A percentile compares a stretch with the other conserved stretches of the same genome.
Conservation (phyloP, 2,888 invertebrate genomes). For the Smittia aterrima region DNA sequence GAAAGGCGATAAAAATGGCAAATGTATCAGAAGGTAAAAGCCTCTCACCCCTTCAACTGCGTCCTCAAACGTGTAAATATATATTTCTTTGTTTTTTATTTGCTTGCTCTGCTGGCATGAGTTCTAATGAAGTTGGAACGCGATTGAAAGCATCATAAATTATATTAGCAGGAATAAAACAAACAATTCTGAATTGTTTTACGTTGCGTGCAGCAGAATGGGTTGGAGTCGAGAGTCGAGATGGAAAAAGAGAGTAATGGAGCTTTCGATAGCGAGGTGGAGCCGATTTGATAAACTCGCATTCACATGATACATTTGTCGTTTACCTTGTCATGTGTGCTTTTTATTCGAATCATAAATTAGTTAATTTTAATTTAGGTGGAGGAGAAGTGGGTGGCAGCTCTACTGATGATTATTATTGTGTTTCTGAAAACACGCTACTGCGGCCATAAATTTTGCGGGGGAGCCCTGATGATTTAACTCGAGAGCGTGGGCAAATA, state of each 20-base stretch:
- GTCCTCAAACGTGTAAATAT: not conserved
- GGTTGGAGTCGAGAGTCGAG: not conserved
- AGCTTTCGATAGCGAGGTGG: not conserved
- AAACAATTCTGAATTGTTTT: not conserved
- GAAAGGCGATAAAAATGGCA: conserved; percentile 11
- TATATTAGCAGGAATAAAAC: not conserved
- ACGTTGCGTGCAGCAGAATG: not conserved
- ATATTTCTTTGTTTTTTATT: not conserved
- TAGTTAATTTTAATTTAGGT: conserved; percentile 1
- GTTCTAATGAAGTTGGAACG: conserved; percentile 2
- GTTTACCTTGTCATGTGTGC: not conserved
- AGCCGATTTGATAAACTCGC: conserved; percentile 4
- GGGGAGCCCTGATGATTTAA: not conserved
- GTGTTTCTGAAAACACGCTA: not conserved
- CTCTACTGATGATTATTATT: not conserved
- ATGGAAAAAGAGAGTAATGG: not conserved
- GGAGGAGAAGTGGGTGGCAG: not conserved
- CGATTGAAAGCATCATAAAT: not conserved
- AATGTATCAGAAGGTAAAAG: conserved; percentile 1
- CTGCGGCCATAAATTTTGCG: not conserved
- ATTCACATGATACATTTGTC: conserved; percentile 8
- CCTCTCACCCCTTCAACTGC: not conserved
- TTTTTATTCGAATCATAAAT: conserved; percentile 9
- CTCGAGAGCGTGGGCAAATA: not conserved
- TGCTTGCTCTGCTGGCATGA: not conserved